Percentiles rank a stretch among this genome's conserved stretches.
These are phyloP conservation scores for Pedionomus torquatus DNA, from an alignment of 2,113 vertebrate species.

Conservation along the genomic window DNA sequence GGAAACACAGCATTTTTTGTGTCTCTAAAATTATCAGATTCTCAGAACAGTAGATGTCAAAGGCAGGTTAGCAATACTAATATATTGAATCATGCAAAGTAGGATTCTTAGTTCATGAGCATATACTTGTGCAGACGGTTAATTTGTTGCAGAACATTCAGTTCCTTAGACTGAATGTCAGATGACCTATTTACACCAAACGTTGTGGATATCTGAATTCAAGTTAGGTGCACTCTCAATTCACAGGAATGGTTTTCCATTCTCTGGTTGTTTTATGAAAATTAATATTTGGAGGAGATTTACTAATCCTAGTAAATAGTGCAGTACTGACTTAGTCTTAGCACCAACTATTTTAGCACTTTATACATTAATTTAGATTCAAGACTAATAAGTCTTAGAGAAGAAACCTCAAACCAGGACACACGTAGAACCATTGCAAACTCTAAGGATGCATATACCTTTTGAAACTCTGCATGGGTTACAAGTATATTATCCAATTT, in stretches of 20 bases:
- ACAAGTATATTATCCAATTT: background rate
- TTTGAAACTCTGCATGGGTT: background rate
- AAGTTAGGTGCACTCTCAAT: background rate
- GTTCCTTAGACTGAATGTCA: background rate
- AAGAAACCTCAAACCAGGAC: background rate
- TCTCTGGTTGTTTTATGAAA: background rate
- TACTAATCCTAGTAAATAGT: background rate
- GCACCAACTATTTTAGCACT: background rate
- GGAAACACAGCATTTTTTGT: background rate
- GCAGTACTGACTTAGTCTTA: background rate
- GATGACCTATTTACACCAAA: background rate
- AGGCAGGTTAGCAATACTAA: background rate
- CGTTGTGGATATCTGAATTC: background rate
- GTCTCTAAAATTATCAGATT: background rate
- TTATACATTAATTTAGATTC: background rate
- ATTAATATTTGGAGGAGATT: background rate
- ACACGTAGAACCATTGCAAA: background rate
- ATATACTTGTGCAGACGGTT: rapidly evolving
- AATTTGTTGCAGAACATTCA: background rate
- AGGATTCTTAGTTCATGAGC: background rate
- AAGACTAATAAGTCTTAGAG: background rate
- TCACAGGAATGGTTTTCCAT: background rate
- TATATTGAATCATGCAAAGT: background rate
- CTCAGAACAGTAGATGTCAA: background rate
- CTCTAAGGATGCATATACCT: background rate